phyloP scores from a whole-genome alignment of 2,888 invertebrate species.

The Callimorpha dominula region DNA sequence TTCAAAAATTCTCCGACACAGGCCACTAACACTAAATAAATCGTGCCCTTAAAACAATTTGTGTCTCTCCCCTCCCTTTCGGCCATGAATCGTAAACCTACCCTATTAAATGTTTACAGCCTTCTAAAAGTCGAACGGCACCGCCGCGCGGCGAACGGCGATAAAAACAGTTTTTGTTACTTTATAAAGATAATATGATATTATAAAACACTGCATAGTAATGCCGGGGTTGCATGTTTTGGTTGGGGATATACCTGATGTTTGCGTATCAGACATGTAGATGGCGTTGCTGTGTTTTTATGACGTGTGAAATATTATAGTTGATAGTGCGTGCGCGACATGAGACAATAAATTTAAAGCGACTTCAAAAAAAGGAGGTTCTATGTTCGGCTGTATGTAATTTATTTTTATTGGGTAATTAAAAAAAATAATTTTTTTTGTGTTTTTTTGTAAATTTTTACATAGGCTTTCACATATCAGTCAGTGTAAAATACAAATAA shows the following conservation, averaged over 20 bases:
- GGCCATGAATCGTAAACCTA: conserved; percentile 62
- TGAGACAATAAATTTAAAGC: not conserved
- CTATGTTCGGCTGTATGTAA: not conserved
- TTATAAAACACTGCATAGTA: conserved; percentile 21
- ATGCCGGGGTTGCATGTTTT: conserved; percentile 14
- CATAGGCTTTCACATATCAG: not conserved
- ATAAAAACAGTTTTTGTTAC: conserved; percentile 60
- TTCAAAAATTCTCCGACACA: conserved; percentile 20
- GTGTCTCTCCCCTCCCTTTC: conserved; percentile 40
- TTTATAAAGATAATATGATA: conserved; percentile 49
- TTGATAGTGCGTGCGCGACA: not conserved
- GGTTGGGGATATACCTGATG: not conserved
- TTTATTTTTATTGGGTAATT: not conserved
- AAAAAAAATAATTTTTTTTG: not conserved
- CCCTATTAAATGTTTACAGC: conserved; percentile 83
- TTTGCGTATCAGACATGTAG: conserved; percentile 7
- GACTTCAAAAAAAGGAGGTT: no score
- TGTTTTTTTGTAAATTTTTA: no score
- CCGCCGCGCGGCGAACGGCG: conserved; percentile 40
- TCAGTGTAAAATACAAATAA: not conserved
- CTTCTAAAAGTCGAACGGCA: conserved; percentile 64
- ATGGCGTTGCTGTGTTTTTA: conserved; percentile 4
- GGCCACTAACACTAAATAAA: conserved; percentile 46
- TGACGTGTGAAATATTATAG: not conserved
- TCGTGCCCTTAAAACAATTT: conserved; percentile 56